Conservation (phyloP, 1,140 invertebrate genomes). For the Apis cerana region DNA sequence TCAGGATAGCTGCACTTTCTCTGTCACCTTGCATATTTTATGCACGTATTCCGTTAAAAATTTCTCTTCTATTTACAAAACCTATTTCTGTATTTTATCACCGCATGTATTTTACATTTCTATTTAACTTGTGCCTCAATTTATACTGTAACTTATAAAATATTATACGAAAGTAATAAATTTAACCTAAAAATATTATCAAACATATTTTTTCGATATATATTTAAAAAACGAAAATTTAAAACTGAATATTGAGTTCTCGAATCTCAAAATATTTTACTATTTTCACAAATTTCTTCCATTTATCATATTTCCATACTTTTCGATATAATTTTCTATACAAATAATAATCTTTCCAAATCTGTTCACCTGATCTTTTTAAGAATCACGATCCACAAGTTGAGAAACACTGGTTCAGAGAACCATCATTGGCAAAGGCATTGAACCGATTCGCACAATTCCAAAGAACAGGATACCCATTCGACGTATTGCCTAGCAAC, state of each 20-base stretch:
- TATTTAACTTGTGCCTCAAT: background rate
- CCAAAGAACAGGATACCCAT: conserved; percentile 14
- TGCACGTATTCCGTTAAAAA: background rate
- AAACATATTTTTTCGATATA: background rate
- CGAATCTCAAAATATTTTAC: too few relatives aligned
- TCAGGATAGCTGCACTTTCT: background rate
- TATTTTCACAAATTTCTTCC: too few relatives aligned
- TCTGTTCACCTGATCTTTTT: too few relatives aligned
- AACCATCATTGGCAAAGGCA: background rate
- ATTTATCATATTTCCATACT: too few relatives aligned
- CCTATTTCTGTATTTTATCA: background rate
- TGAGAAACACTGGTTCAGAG: too few relatives aligned
- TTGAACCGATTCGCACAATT: background rate
- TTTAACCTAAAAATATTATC: background rate
- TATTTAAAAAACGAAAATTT: too few relatives aligned
- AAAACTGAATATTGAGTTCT: too few relatives aligned
- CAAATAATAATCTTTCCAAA: too few relatives aligned
- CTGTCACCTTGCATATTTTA: background rate
- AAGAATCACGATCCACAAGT: too few relatives aligned
- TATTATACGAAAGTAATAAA: background rate
- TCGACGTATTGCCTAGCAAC: conserved; percentile 32
- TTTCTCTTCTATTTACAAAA: too few relatives aligned
- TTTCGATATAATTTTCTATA: too few relatives aligned
- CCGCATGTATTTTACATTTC: background rate
- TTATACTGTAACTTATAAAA: background rate